phyloP scores from a whole-genome alignment of 30 jellyfish, hydroid and myxozoan species.

The Sanderia malayensis region DNA sequence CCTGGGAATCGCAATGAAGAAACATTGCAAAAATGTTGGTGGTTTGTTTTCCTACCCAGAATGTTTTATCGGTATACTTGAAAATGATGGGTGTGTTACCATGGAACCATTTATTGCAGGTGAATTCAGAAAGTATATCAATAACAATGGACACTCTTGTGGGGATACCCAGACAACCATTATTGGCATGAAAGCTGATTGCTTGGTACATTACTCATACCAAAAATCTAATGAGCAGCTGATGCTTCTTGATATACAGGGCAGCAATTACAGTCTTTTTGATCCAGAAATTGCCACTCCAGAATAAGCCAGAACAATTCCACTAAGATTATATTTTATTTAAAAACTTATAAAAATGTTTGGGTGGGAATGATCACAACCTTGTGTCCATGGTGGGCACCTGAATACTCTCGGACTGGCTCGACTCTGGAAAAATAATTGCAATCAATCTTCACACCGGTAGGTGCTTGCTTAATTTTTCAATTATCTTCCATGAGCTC shows the following conservation, averaged over 20 bases:
- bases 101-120: conserved; percentile 7
- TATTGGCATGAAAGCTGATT: conserved; percentile 7
- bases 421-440: neutral
- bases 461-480: neutral
- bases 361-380: conserved; percentile 1
- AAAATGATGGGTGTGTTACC: neutral
- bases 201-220: conserved; percentile 21
- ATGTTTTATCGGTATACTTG: neutral
- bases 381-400: too few relatives aligned
- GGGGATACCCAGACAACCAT: neutral
- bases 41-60: neutral
- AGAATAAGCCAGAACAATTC: too few relatives aligned
- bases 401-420: neutral
- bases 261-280: conserved; percentile 11
- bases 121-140: neutral
- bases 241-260: conserved; percentile 16
- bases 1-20: neutral
- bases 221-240: conserved; percentile 12
- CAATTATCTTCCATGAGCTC: neutral
- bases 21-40: neutral
- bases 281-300: conserved; percentile 30
- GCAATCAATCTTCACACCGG: conserved; percentile 3
- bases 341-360: neutral
- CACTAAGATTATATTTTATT: too few relatives aligned
- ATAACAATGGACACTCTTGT: neutral